These are phyloP conservation scores for Cossypha polioptera DNA, from an alignment of 2,797 vertebrate genomes.

Conservation along the genomic window DNA sequence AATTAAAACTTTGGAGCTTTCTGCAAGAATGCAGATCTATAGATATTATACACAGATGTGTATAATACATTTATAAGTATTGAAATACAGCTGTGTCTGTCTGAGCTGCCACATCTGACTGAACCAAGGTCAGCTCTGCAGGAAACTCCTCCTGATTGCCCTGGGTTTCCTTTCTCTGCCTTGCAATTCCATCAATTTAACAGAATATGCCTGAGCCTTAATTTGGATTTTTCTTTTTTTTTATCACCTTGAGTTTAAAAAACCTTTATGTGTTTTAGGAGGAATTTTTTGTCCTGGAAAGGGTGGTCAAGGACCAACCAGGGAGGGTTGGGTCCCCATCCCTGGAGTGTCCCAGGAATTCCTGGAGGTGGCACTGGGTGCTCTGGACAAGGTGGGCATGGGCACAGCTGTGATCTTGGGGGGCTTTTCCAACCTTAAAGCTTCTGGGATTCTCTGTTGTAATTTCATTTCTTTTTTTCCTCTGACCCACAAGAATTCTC, in stretches of 20 bases:
- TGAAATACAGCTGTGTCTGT: neutral
- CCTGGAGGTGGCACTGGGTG: neutral
- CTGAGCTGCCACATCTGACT: neutral
- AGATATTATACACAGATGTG: neutral
- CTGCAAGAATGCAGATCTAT: neutral
- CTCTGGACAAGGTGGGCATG: neutral
- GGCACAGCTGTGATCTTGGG: fast-evolving
- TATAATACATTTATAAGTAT: no score
- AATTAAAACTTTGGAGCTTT: neutral
- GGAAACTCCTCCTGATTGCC: neutral
- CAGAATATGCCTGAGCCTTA: fast-evolving
- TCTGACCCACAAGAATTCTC: neutral
- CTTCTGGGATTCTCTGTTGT: neutral
- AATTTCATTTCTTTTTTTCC: neutral
- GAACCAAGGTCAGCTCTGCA: neutral
- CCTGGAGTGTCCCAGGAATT: neutral
- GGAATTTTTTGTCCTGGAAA: neutral
- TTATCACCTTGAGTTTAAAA: neutral
- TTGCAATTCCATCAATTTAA: neutral
- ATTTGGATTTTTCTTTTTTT: neutral
- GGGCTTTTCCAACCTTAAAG: fast-evolving
- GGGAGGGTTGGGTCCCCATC: neutral
- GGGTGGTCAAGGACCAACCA: fast-evolving
- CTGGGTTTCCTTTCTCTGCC: neutral
- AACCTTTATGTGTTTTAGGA: neutral